Conservation (phyloP, 2,113 vertebrate genomes). For the Megaleporinus macrocephalus region DNA sequence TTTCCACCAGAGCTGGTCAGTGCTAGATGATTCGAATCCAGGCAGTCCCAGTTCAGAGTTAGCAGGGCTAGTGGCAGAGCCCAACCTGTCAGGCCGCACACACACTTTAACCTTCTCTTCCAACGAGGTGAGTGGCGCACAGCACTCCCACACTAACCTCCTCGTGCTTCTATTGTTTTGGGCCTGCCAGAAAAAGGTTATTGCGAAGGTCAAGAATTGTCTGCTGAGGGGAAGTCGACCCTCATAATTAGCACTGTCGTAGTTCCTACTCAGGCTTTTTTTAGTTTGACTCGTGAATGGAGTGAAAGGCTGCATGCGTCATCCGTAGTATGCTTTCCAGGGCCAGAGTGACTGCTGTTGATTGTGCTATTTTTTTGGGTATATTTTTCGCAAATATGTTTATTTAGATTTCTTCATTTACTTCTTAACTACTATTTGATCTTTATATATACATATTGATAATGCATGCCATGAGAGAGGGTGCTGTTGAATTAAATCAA, state of each 20-base stretch:
- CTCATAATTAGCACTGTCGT: background rate
- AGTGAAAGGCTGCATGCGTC: background rate
- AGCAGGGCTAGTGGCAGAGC: constrained; percentile 91
- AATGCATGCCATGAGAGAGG: background rate
- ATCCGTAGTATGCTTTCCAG: background rate
- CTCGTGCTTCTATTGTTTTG: background rate
- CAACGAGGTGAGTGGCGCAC: constrained; percentile 87
- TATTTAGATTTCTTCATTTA: background rate
- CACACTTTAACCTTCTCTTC: constrained; percentile 96
- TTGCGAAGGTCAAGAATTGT: constrained; percentile 17
- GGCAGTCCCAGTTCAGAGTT: constrained; percentile 87
- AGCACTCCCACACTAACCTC: background rate
- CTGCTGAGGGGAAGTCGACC: background rate
- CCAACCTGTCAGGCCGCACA: constrained; percentile 91
- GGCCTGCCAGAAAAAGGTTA: constrained; percentile 1
- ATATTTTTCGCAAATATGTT: too few species aligned
- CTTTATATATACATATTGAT: background rate
- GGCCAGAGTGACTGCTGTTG: background rate
- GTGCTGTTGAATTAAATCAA: background rate
- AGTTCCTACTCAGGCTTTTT: constrained; percentile 9
- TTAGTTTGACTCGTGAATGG: background rate
- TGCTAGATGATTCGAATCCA: constrained; percentile 91
- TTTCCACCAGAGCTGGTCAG: constrained; percentile 91
- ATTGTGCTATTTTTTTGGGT: background rate
- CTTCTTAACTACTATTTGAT: constrained; percentile 11